Percentiles rank a stretch among this genome's conserved stretches.
Conservation (phyloP, 2,888 invertebrate genomes). For the Odontothrips loti region DNA sequence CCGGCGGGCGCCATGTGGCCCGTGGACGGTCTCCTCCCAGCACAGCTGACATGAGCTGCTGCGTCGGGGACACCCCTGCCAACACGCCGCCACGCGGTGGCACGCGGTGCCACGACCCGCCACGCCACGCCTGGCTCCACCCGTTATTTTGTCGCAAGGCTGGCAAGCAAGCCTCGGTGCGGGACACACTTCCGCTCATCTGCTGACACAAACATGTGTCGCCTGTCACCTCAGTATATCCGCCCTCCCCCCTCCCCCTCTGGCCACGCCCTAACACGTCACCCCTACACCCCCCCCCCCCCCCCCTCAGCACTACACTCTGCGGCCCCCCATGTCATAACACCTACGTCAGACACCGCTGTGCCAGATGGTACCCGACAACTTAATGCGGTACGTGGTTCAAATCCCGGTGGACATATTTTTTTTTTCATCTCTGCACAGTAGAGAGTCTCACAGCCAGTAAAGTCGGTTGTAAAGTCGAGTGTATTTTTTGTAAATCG, state of each 20-base stretch:
- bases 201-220: constrained; percentile 19
- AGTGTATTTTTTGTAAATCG: too few species aligned
- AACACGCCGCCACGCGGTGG: not conserved
- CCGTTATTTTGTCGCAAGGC: constrained; percentile 2
- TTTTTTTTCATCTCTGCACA: too few species aligned
- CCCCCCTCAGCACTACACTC: not conserved
- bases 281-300: not conserved
- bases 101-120: not conserved
- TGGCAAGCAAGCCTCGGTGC: not conserved
- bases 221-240: constrained; percentile 19
- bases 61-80: not conserved
- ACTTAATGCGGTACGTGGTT: too few species aligned
- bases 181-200: not conserved
- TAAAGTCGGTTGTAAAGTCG: too few species aligned
- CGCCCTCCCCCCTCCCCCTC: not conserved
- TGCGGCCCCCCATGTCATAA: too few species aligned
- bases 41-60: too few species aligned
- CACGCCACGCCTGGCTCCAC: not conserved
- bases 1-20: too few species aligned
- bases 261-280: not conserved
- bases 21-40: too few species aligned
- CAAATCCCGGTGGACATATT: too few species aligned
- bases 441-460: too few species aligned
- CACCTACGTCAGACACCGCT: too few species aligned
- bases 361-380: too few species aligned